phyloP scores from a whole-genome alignment of 2,888 invertebrate genomes.

The Drosophila cracens region DNA sequence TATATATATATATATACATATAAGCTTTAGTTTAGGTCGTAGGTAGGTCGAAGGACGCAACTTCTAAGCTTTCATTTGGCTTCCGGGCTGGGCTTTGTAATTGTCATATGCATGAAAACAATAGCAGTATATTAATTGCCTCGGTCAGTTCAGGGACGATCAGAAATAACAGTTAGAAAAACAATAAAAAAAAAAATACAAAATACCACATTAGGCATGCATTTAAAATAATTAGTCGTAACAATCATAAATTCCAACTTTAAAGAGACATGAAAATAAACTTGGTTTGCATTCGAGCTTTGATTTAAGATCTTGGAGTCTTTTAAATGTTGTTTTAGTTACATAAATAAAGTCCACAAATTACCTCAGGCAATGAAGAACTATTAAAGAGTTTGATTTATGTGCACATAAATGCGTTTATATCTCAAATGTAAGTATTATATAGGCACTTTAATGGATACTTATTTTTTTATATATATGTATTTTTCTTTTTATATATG shows the following conservation, averaged over 20 bases:
- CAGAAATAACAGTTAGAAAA: constrained; percentile 17
- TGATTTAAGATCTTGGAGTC: background rate
- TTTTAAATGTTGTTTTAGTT: constrained; percentile 7
- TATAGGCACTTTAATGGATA: constrained; percentile 48
- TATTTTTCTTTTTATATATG: constrained; percentile 7
- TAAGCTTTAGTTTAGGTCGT: constrained; percentile 13
- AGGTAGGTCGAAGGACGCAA: constrained; percentile 62
- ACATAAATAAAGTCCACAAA: constrained; percentile 30
- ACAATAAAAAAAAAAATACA: background rate
- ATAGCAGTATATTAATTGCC: constrained; percentile 49
- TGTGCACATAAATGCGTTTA: constrained; percentile 28
- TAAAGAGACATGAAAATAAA: constrained; percentile 10
- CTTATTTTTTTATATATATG: constrained; percentile 9
- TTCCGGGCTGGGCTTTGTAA: constrained; percentile 58
- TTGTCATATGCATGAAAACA: constrained; percentile 37
- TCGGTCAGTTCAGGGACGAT: constrained; percentile 47
- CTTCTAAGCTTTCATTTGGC: constrained; percentile 44
- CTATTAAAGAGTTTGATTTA: constrained; percentile 53
- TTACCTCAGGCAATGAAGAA: constrained; percentile 61
- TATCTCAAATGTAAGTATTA: constrained; percentile 15
- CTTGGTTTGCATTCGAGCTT: constrained; percentile 17
- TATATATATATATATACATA: background rate
- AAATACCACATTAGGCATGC: background rate
- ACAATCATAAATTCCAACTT: constrained; percentile 2
- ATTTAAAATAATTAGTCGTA: background rate